Evolutionary conservation across 2,888 invertebrate genomes (phyloP).

Genomic region (Apodemia zela): DNA sequence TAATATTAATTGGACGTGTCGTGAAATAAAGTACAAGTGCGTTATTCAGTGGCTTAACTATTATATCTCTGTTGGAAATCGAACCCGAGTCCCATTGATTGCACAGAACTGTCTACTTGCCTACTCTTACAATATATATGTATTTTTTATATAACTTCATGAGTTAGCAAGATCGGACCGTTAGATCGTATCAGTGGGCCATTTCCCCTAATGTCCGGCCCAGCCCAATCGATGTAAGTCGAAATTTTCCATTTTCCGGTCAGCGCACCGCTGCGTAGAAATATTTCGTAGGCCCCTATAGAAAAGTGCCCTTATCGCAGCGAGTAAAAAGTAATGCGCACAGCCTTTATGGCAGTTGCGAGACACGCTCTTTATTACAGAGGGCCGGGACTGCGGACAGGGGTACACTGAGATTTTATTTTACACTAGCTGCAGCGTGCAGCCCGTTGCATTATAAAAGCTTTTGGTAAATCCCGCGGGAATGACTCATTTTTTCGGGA

Average conservation of each 20-base stretch:
- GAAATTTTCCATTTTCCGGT: conserved; percentile 58
- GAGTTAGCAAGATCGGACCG: conserved; percentile 8
- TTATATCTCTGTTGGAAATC: no score
- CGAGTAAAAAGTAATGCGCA: conserved; percentile 77
- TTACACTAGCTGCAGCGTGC: no score
- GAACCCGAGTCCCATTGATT: no score
- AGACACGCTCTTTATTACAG: conserved; percentile 77
- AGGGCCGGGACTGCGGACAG: conserved; percentile 48
- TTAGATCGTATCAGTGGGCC: conserved; percentile 12
- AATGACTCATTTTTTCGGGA: no score
- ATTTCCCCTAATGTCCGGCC: conserved; percentile 9
- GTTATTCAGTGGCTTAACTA: no score
- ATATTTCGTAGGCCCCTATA: conserved; percentile 46
- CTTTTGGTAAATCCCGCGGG: no score
- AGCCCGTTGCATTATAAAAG: no score
- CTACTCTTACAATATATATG: neutral
- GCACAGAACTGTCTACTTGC: no score
- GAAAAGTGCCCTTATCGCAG: conserved; percentile 67
- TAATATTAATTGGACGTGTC: no score
- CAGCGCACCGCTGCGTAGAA: conserved; percentile 49
- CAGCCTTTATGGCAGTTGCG: conserved; percentile 77
- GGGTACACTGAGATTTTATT: conserved; percentile 36
- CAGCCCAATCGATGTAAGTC: conserved; percentile 32
- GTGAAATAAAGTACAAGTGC: no score
- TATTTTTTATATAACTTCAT: conserved; percentile 4